A percentile compares a stretch with the other conserved stretches of the same genome.
Conservation (phyloP, 2,888 invertebrate genomes). For the Drymonia ruficornis region DNA sequence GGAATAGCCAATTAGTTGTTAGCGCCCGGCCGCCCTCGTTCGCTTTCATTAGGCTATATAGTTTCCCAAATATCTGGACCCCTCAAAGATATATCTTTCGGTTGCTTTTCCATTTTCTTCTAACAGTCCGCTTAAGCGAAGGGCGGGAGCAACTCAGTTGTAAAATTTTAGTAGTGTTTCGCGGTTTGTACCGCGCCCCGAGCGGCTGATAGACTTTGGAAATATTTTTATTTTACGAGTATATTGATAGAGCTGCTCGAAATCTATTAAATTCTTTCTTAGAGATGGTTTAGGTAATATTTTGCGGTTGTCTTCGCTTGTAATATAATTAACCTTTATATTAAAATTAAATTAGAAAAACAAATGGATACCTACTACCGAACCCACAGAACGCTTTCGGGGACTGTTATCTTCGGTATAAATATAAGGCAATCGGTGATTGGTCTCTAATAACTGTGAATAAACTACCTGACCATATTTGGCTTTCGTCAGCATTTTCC, state of each 20-base stretch:
- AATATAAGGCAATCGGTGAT: too few species aligned
- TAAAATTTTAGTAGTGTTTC: slow-evolving; percentile 74
- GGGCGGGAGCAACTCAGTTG: slow-evolving; percentile 65
- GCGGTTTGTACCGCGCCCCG: slow-evolving; percentile 57
- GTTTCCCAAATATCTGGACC: slow-evolving; percentile 82
- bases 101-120: slow-evolving; percentile 79
- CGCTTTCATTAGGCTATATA: slow-evolving; percentile 84
- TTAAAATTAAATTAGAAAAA: too few species aligned
- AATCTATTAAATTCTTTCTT: too few species aligned
- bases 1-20: slow-evolving; percentile 85
- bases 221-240: slow-evolving; percentile 30
- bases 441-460: too few species aligned
- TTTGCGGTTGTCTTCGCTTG: too few species aligned
- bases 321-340: too few species aligned
- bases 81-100: slow-evolving; percentile 80
- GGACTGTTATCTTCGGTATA: too few species aligned
- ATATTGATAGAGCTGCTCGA: not conserved
- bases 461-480: too few species aligned
- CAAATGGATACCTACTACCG: not conserved
- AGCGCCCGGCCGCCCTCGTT: slow-evolving; percentile 83
- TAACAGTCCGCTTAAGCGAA: slow-evolving; percentile 66
- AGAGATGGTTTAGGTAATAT: too few species aligned
- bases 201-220: slow-evolving; percentile 15
- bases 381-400: too few species aligned
- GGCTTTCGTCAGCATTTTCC: too few species aligned